phyloP scores from a whole-genome alignment of 2,888 invertebrate species.

The Anoplius nigerrimus region DNA sequence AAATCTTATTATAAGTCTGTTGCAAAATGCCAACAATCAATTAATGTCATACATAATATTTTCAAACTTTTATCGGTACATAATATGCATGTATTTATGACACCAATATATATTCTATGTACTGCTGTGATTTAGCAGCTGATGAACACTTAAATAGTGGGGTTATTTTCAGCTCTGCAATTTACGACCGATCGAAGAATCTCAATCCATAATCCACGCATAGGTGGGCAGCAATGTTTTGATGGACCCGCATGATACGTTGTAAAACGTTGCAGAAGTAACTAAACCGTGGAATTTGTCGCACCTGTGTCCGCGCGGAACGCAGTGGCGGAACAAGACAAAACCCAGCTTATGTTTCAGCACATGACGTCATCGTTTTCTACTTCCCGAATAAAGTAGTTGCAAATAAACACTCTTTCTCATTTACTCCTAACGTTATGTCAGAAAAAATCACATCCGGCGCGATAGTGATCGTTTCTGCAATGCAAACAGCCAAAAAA shows the following conservation, averaged over 20 bases:
- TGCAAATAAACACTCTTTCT: conserved; percentile 23
- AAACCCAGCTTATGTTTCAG: conserved; percentile 58
- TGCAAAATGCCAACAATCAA: too few species aligned
- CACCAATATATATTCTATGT: too few species aligned
- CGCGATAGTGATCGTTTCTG: background rate
- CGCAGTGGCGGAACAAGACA: conserved; percentile 41
- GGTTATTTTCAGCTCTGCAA: too few species aligned
- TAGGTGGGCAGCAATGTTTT: background rate
- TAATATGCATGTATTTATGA: too few species aligned
- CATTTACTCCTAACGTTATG: too few species aligned
- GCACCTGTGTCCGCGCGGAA: conserved; percentile 45
- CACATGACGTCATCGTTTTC: conserved; percentile 61
- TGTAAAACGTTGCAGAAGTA: too few species aligned
- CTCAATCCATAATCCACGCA: background rate
- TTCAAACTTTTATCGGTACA: too few species aligned
- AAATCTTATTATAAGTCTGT: too few species aligned
- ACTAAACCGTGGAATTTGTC: conserved; percentile 3
- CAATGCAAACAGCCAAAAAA: conserved; percentile 11
- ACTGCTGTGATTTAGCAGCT: too few species aligned
- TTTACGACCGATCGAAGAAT: conserved; percentile 14
- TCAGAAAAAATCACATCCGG: background rate
- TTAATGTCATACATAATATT: too few species aligned
- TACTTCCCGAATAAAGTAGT: conserved; percentile 55
- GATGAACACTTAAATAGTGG: too few species aligned
- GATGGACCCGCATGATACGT: background rate